Evolutionary conservation across 2,888 invertebrate genomes (phyloP).

Genomic region (Morpho achilles): DNA sequence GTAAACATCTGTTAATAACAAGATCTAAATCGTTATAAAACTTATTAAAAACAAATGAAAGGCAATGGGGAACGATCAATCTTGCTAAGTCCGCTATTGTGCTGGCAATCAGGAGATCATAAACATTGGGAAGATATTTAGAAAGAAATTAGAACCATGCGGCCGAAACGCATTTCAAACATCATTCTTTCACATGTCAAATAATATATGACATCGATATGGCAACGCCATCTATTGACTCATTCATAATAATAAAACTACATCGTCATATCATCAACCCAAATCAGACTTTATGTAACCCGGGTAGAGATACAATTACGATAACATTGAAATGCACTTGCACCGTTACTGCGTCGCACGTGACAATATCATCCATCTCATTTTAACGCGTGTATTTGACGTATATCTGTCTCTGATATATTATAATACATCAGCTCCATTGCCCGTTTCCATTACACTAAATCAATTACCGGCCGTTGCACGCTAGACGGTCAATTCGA

Average conservation of each 20-base stretch:
- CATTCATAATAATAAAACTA: conserved; percentile 36
- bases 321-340: conserved; percentile 57
- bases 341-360: conserved; percentile 50
- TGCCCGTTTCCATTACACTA: conserved; percentile 76
- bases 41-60: conserved; percentile 12
- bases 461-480: conserved; percentile 62
- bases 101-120: conserved; percentile 23
- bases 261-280: conserved; percentile 29
- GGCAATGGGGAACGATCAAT: conserved; percentile 14
- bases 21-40: conserved; percentile 7
- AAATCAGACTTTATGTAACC: conserved; percentile 48
- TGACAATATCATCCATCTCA: conserved; percentile 55
- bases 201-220: conserved; percentile 40
- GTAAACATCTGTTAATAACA: conserved; percentile 2
- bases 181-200: conserved; percentile 29
- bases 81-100: conserved; percentile 13
- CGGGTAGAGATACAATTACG: conserved; percentile 59
- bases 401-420: conserved; percentile 58
- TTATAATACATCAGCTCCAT: conserved; percentile 67
- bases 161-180: conserved; percentile 17
- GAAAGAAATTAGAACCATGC: conserved; percentile 18
- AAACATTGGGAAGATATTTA: conserved; percentile 16
- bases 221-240: conserved; percentile 59
- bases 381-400: conserved; percentile 48
- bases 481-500: conserved; percentile 42